phyloP scores from a whole-genome alignment of 1,140 invertebrate species.

The Drosophila takahashii region DNA sequence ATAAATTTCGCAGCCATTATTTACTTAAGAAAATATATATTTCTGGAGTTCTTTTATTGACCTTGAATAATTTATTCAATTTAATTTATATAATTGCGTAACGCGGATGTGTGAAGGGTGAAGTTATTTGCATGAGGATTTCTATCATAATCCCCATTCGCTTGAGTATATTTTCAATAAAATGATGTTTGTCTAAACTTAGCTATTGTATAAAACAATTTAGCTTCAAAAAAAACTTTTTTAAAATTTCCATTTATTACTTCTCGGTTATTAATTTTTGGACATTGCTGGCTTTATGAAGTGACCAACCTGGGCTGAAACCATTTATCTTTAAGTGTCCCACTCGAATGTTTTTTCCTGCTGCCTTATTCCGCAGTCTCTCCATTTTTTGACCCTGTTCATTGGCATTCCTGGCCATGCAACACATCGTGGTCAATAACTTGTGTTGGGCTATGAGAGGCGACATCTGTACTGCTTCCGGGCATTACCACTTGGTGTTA shows the following conservation, averaged over 20 bases:
- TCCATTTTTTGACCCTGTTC: slow-evolving; percentile 8
- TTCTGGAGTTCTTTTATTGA: too few species aligned
- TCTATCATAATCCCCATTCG: too few species aligned
- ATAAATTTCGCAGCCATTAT: not conserved
- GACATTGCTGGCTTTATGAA: not conserved
- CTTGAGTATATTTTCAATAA: too few species aligned
- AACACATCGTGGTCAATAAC: slow-evolving; percentile 47
- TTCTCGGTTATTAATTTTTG: not conserved
- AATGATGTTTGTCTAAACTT: too few species aligned
- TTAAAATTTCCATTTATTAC: not conserved
- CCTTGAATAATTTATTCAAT: too few species aligned
- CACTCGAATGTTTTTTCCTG: not conserved
- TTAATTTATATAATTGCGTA: too few species aligned
- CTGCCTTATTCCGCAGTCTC: not conserved
- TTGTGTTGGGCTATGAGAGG: slow-evolving; percentile 51
- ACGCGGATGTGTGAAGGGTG: too few species aligned
- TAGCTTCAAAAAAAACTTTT: too few species aligned
- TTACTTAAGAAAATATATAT: not conserved
- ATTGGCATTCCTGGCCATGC: slow-evolving; percentile 29
- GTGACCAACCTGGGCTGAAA: not conserved
- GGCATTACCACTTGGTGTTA: slow-evolving; percentile 78
- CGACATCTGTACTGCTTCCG: slow-evolving; percentile 79
- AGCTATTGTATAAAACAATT: too few species aligned
- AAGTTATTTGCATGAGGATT: too few species aligned
- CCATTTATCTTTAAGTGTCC: slow-evolving; percentile 12